Evolutionary conservation across 2,888 invertebrate species (phyloP).

Genomic region (Epinotia demarniana): DNA sequence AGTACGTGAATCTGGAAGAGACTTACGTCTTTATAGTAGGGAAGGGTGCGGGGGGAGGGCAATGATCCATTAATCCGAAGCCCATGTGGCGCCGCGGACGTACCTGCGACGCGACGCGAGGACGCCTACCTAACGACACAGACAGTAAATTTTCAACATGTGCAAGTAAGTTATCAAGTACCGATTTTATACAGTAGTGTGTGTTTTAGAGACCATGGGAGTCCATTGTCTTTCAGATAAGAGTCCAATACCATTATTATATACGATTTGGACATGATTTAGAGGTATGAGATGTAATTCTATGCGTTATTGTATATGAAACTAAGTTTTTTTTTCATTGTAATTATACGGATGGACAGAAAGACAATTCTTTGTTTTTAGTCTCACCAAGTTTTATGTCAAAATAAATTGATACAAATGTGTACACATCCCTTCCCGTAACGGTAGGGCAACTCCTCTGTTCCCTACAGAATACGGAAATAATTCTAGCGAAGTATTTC

Average conservation of each 20-base stretch:
- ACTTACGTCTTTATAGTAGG: constrained; percentile 39
- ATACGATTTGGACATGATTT: too few relatives aligned
- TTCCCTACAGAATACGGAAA: constrained; percentile 65
- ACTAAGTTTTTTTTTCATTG: too few relatives aligned
- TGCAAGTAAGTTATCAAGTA: constrained; percentile 59
- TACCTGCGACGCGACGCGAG: constrained; percentile 83
- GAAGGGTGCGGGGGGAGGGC: constrained; percentile 84
- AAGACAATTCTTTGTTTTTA: background rate
- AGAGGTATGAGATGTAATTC: too few relatives aligned
- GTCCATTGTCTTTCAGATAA: background rate
- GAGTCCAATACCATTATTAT: background rate
- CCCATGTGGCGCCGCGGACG: constrained; percentile 89
- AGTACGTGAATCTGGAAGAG: constrained; percentile 23
- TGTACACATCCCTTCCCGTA: constrained; percentile 9
- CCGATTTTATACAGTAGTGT: constrained; percentile 45
- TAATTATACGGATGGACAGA: too few relatives aligned
- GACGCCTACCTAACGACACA: constrained; percentile 82
- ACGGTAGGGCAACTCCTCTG: constrained; percentile 44
- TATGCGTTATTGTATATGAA: too few relatives aligned
- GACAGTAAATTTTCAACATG: constrained; percentile 73
- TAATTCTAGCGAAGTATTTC: constrained; percentile 75
- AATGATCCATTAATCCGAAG: constrained; percentile 94
- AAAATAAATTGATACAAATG: constrained; percentile 19
- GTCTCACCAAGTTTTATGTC: background rate
- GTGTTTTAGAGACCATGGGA: constrained; percentile 24